Percentiles rank a stretch among this genome's conserved stretches.
Evolutionary conservation across 2,888 invertebrate genomes (phyloP).

Genomic region (Arctia plantaginis): DNA sequence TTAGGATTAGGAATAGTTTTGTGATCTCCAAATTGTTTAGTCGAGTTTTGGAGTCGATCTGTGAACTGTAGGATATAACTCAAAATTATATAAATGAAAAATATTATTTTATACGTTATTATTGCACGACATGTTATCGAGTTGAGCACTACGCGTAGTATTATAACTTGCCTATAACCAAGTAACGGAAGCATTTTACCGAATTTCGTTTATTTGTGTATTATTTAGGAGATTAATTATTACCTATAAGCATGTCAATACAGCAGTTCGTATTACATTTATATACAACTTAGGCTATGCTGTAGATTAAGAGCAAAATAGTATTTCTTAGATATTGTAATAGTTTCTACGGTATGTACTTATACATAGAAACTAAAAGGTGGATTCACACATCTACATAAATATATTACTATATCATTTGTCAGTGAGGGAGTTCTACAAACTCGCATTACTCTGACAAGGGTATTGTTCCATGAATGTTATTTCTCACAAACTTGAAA

Average conservation of each 20-base stretch:
- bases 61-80: conserved; percentile 59
- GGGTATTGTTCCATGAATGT: neutral
- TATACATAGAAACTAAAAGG: conserved; percentile 58
- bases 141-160: conserved; percentile 46
- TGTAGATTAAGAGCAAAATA: conserved; percentile 71
- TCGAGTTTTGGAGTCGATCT: conserved; percentile 73
- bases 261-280: conserved; percentile 51
- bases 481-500: neutral
- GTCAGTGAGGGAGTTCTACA: conserved; percentile 24
- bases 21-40: conserved; percentile 81
- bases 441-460: neutral
- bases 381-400: conserved; percentile 34
- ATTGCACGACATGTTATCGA: conserved; percentile 57
- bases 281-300: conserved; percentile 63
- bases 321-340: conserved; percentile 72
- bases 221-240: conserved; percentile 57
- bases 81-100: conserved; percentile 40
- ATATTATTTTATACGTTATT: conserved; percentile 35
- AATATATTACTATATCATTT: conserved; percentile 21
- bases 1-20: conserved; percentile 78
- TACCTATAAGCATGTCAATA: conserved; percentile 42
- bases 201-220: conserved; percentile 47
- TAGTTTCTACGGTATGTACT: conserved; percentile 59
- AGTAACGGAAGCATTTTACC: conserved; percentile 51
- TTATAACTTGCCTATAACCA: conserved; percentile 59